Evolutionary conservation across 2,888 invertebrate species (phyloP), one percentile per base, ranked within the genome.

Genomic region (Ennomos quercinarius): DNA sequence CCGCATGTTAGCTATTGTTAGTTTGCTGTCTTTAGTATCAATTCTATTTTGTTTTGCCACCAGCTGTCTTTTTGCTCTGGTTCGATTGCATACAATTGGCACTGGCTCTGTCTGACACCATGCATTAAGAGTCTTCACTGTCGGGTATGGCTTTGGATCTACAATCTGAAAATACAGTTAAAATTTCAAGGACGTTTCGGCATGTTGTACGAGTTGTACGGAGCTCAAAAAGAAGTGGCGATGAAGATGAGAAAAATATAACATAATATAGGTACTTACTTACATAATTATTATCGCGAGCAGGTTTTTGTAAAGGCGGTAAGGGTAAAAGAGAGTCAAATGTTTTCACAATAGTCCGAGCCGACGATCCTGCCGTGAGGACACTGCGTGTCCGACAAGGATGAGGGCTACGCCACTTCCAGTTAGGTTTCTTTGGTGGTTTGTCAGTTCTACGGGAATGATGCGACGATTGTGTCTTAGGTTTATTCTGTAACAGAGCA

Each of bases 331-430:
- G 27, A 51, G 34, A 17, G 5, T 35, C 9, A 9, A 40, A 8
- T 27, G 5, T 61, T 56, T 51, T 48, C 9, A 37, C 13, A 9
- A 36, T 51, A 27, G 47, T 45, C 50, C 45, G 49, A n/a, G 60
- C 42, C 13, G 53, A n/a, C 11, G 57, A 36, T 10, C 53, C 42
- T 10, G 62, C 51, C 38, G 58, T 34, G 48, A 68, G 56, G 12
- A 62, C 36, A 63, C 72, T 75, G 52, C 66, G 66, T 17, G 77
- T 77, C 42, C 73, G 77, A 57, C 80, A 80, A 13, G 71, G 68
- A 11, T 80, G 80, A 44, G 83, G 77, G 57, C 77, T 73, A 36
- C 65, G 72, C 63, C 72, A 69, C 45, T 52, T 64, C 34, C 59
- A 44, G 38, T 65, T 63, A n/a, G 36, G 43, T 9, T 27, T 36